A percentile compares a stretch with the other conserved stretches of the same genome.
Evolutionary conservation across 2,888 invertebrate genomes (phyloP).

Genomic region (Volucella inanis): DNA sequence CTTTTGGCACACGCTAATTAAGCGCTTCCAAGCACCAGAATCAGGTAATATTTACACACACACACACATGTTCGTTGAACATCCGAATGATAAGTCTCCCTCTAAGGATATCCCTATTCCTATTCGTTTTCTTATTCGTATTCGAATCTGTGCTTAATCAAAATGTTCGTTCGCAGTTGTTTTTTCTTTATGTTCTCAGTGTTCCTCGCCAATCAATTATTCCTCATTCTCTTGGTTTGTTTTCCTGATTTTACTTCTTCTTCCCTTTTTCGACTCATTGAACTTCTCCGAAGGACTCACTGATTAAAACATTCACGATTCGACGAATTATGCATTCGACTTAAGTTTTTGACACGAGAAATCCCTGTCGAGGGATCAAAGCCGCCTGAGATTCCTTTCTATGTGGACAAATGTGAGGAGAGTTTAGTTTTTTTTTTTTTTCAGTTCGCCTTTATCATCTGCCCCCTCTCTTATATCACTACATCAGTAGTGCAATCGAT

Average conservation of each 20-base stretch:
- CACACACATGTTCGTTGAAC: not conserved
- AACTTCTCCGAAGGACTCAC: not conserved
- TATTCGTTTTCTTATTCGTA: too few species aligned
- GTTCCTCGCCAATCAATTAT: slow-evolving; percentile 66
- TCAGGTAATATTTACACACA: slow-evolving; percentile 49
- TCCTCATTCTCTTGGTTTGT: not conserved
- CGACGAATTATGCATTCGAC: slow-evolving; percentile 73
- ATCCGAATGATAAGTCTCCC: slow-evolving; percentile 58
- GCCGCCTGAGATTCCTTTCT: slow-evolving; percentile 63
- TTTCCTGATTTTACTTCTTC: not conserved
- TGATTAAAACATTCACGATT: slow-evolving; percentile 71
- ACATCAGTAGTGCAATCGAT: slow-evolving; percentile 72
- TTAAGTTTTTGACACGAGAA: slow-evolving; percentile 73
- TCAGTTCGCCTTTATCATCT: not conserved
- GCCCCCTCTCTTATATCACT: not conserved
- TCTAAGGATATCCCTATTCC: slow-evolving; percentile 58
- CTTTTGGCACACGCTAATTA: slow-evolving; percentile 62
- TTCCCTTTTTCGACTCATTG: not conserved
- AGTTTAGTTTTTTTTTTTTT: slow-evolving; percentile 13
- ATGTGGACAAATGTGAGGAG: slow-evolving; percentile 38
- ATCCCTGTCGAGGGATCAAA: slow-evolving; percentile 69
- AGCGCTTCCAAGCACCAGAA: slow-evolving; percentile 63
- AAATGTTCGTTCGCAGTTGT: slow-evolving; percentile 30
- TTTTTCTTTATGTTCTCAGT: slow-evolving; percentile 13
- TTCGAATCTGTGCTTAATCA: slow-evolving; percentile 46